Evolutionary conservation across 1,140 invertebrate species (phyloP).

Genomic region (Drosophila fuyamai): DNA sequence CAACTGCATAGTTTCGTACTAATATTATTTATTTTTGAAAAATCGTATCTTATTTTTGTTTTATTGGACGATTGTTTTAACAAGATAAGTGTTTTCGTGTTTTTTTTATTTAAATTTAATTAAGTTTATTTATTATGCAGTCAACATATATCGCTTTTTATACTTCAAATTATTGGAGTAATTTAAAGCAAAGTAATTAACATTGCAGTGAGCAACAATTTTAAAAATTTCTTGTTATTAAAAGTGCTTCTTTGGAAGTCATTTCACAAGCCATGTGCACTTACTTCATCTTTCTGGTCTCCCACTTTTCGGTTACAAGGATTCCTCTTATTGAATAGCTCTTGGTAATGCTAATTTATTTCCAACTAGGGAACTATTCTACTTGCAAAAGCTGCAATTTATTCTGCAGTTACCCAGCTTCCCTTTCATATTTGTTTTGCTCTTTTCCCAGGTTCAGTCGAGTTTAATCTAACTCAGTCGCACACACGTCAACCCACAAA

Average conservation of each 20-base stretch:
- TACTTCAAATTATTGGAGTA: too few species aligned
- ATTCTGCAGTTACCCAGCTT: conserved; percentile 38
- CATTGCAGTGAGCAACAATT: not conserved
- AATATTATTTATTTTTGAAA: too few species aligned
- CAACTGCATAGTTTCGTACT: too few species aligned
- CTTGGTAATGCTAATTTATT: conserved; percentile 46
- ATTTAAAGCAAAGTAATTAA: too few species aligned
- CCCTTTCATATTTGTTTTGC: conserved; percentile 42
- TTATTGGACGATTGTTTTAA: too few species aligned
- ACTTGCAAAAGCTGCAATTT: conserved; percentile 37
- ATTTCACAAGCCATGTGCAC: not conserved
- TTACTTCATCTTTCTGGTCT: not conserved
- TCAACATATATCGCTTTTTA: too few species aligned
- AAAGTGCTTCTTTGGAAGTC: not conserved
- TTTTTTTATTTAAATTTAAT: too few species aligned
- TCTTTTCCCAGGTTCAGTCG: conserved; percentile 37
- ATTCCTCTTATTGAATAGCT: conserved; percentile 36
- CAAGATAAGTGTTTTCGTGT: too few species aligned
- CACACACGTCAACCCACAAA: conserved; percentile 71
- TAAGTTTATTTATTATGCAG: too few species aligned
- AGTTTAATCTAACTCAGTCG: conserved; percentile 70
- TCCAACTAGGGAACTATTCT: conserved; percentile 41
- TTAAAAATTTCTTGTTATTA: not conserved
- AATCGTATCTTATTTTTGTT: too few species aligned
- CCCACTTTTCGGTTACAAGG: not conserved